Evolutionary conservation across 2,113 vertebrate genomes (phyloP).

Genomic region (Bettongia penicillata): DNA sequence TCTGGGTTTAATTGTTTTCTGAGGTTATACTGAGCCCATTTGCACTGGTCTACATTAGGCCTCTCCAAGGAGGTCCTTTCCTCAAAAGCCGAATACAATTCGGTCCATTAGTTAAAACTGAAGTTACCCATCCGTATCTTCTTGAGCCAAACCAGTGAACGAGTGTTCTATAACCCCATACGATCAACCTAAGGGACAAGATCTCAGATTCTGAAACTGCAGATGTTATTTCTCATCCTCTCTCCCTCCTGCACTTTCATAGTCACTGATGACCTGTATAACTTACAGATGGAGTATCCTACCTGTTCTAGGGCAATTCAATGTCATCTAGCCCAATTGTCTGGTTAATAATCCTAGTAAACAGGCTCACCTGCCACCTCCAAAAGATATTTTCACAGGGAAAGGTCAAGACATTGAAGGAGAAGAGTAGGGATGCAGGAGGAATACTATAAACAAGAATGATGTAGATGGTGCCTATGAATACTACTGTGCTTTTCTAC

Average conservation of each 20-base stretch:
- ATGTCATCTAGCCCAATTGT: not conserved
- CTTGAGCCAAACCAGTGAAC: not conserved
- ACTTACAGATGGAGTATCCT: not conserved
- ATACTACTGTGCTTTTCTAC: not conserved
- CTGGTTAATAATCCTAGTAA: not conserved
- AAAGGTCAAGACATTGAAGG: not conserved
- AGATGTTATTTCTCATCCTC: not conserved
- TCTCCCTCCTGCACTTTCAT: not conserved
- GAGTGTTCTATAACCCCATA: not conserved
- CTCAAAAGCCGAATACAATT: not conserved
- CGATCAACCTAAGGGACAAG: not conserved
- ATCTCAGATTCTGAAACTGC: not conserved
- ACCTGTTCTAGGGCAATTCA: not conserved
- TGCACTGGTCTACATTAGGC: not conserved
- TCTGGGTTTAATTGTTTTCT: not conserved
- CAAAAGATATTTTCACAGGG: not conserved
- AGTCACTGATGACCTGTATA: not conserved
- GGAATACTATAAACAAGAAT: not conserved
- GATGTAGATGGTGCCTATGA: not conserved
- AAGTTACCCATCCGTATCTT: not conserved
- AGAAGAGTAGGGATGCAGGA: not conserved
- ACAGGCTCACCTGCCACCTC: not conserved
- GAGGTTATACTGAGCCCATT: not conserved
- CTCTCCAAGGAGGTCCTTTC: not conserved
- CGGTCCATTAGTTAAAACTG: not conserved